Base-by-base conservation (phyloP, 1,140 invertebrate species). In the Drosophila lowei region DNA sequence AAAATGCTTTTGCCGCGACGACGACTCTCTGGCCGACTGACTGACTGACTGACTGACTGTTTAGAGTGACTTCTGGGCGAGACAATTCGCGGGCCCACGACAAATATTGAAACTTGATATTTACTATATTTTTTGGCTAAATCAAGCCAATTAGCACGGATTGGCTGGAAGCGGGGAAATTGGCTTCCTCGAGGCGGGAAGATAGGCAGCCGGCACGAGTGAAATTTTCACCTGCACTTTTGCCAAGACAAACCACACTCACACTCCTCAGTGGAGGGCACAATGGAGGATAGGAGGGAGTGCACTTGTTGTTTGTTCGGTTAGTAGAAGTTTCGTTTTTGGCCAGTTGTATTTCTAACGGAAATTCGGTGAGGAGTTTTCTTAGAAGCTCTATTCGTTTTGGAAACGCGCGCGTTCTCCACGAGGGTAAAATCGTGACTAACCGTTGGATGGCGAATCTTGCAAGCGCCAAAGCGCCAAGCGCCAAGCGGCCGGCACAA, bases 371-470 rank as follows among this genome's bases (percentile, higher is more conserved):
- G 58, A 43, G 23, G 38, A 56, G 18, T n/a, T 50, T 9, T 66
- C 44, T 23, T 21, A 15, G 11, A 2, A 13, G 25, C 34, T 47
- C 3, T 52, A 15, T 34, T 55, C 43, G 67, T 57, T 76, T 60
- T 60, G 56, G 49, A 75, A 76, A 63, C 81, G 81, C 83, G 83
- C 76, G 62, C 71, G 79, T 61, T 72, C 73, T 16, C 62, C 67
- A 47, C 83, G 83, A 86, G 64, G 57, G 77, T 79, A 86, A 88
- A 88, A 88, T 88, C 88, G 81, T 83, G 77, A 86, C 79, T 83
- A 66, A 25, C 28, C 41, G 7, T 38, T 9, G 9, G 30, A 50
- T 30, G 46, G 58, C 46, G 46, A 56, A 60, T 63, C 60, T 75
- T 62, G 55, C 55, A 61, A 55, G 65, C 43, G 64, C 68, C 70